Percentiles rank a stretch among this genome's conserved stretches.
Conservation (phyloP, 2,797 vertebrate genomes). For the Orestias chungarensis region DNA sequence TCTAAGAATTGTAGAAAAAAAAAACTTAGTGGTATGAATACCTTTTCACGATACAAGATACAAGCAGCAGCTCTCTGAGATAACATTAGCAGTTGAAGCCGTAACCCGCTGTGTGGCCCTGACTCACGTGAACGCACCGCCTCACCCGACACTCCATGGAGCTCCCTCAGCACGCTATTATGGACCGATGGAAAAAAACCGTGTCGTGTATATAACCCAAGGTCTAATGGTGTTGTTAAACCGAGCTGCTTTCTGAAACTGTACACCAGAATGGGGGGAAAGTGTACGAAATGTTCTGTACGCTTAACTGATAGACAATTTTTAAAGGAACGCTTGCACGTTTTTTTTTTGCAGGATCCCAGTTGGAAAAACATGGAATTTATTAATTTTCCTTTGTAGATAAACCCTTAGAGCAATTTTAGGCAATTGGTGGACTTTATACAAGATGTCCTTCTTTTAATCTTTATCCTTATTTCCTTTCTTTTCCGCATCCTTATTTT, state of each 20-base stretch:
- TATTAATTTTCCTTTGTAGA: neutral
- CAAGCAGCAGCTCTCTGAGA: neutral
- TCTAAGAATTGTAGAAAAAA: neutral
- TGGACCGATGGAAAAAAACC: neutral
- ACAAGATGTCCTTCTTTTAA: neutral
- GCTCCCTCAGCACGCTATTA: neutral
- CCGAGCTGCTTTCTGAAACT: conserved; percentile 7
- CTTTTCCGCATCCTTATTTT: neutral
- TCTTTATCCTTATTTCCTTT: neutral
- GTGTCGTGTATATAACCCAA: neutral
- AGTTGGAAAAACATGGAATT: neutral
- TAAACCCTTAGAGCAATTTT: neutral
- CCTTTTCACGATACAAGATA: neutral
- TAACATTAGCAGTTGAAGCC: neutral
- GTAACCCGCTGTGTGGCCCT: neutral
- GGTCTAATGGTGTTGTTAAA: conserved; percentile 1
- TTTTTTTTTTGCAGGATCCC: neutral
- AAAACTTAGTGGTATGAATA: neutral
- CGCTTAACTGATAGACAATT: neutral
- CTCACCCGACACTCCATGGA: neutral
- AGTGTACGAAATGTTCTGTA: neutral
- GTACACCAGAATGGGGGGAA: neutral
- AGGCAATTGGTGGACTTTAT: too few relatives aligned
- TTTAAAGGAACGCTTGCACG: neutral
- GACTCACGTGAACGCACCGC: neutral